Evolutionary conservation across 2,797 vertebrate species (phyloP), one percentile per base, ranked within the genome.

Genomic region (Poecilia gillii): DNA sequence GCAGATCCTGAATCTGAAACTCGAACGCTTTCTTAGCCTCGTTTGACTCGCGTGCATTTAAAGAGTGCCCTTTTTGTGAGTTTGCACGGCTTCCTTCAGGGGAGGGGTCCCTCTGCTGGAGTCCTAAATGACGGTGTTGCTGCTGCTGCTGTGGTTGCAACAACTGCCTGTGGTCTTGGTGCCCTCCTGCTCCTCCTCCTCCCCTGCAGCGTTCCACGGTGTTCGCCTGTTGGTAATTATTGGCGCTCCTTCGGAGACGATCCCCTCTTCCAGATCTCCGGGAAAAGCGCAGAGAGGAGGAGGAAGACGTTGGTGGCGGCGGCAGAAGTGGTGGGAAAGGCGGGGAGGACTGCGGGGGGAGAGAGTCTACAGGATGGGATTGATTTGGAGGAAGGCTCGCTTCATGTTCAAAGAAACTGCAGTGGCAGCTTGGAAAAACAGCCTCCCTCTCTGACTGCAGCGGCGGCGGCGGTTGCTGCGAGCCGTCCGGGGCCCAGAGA

Each of bases 81-180:
- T 95, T 94, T 91, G 90, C 88, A 84, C 87, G 90, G 91, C 84
- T 92, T 94, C 88, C 91, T 93, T 93, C 92, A 91, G 93, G 94
- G 94, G 94, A 96, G 93, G 95, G 94, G 95, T 95, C 91, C 88
- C 86, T 94, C 88, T 91, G 93, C 92, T 93, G 93, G 88, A 88
- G 90, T 92, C 91, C 91, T 83, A 87, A 88, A 93, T 94, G 90
- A 93, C 93, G 93, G 88, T 91, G 90, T 80, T 88, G 88, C 64
- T 91, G 92, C 88, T 94, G 94, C 66, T 91, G 90, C 81, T 94
- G 94, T 71, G 94, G 94, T 92, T 93, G 93, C 94, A 93, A 92
- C 94, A 93, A 84, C 93, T 94, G 94, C 90, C 90, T 93, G 90
- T 94, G 94, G 91, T 94, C 93, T 93, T 89, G 91, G 84, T 93